Conservation (phyloP, 2,113 vertebrate species). For the Condylura cristata region DNA sequence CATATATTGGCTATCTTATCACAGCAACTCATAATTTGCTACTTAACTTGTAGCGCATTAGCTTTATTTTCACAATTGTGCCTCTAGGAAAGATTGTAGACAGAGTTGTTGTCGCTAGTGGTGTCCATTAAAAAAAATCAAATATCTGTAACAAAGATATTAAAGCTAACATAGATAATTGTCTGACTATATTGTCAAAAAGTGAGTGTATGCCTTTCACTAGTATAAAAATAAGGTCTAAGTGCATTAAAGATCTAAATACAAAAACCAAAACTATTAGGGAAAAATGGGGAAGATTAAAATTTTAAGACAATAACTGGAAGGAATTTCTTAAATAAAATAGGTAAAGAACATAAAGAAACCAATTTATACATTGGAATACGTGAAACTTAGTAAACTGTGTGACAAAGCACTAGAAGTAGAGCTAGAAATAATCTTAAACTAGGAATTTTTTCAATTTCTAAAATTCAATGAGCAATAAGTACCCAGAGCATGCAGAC, state of each 20-base stretch:
- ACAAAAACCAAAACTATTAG: not conserved
- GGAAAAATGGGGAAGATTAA: not conserved
- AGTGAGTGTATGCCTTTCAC: not conserved
- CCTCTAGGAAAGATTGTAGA: not conserved
- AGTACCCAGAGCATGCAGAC: not conserved
- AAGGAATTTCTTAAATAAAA: conserved; percentile 23
- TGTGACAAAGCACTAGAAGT: not conserved
- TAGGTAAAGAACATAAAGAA: not conserved
- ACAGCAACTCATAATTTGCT: not conserved
- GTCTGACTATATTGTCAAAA: not conserved
- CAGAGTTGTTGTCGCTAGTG: not conserved
- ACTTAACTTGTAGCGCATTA: not conserved
- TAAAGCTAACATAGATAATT: not conserved
- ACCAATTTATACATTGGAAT: not conserved
- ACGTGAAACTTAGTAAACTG: not conserved
- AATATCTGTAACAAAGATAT: not conserved
- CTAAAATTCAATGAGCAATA: not conserved
- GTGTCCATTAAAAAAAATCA: not conserved
- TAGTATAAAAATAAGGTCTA: not conserved
- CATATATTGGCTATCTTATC: not conserved
- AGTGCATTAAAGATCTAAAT: not conserved
- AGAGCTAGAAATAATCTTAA: not conserved
- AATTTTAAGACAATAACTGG: not conserved
- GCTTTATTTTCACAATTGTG: not conserved
- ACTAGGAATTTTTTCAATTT: not conserved